Conservation (phyloP, 92 coral and sea anemone species). For the Palythoa grandis region DNA sequence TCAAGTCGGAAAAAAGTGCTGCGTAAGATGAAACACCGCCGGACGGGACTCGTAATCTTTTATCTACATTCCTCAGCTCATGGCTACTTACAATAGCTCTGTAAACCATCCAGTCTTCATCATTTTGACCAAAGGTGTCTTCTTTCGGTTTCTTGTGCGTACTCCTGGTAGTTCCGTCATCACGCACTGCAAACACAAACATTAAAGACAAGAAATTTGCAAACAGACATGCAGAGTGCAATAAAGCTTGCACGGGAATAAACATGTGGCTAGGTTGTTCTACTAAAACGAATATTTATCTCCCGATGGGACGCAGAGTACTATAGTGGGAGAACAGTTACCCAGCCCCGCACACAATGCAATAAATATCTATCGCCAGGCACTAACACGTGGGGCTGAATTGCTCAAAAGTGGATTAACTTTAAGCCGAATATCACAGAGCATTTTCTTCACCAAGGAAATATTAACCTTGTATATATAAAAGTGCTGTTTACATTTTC, state of each 20-base stretch:
- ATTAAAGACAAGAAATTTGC: neutral
- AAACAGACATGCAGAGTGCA: neutral
- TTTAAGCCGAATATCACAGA: no score
- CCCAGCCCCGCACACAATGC: no score
- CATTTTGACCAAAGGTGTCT: constrained; percentile 97
- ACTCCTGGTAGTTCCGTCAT: constrained; percentile 93
- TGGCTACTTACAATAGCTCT: constrained; percentile 84
- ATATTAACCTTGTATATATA: no score
- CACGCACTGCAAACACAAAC: constrained; percentile 70
- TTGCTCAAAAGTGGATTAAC: no score
- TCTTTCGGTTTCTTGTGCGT: constrained; percentile 96
- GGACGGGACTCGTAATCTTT: neutral
- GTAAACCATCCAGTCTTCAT: constrained; percentile 99
- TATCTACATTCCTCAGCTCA: neutral
- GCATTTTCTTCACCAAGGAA: no score
- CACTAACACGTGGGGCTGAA: no score
- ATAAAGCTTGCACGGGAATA: neutral
- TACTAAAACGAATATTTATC: neutral
- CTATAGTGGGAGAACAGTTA: no score
- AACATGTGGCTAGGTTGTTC: neutral
- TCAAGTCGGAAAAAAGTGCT: neutral
- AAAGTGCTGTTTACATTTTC: no score
- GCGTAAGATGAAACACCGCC: neutral
- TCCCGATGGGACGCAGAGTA: no score
- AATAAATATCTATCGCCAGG: no score